A percentile compares a stretch with the other conserved stretches of the same genome.
Conservation (phyloP, 2,113 vertebrate species). For the Amazona vittata region DNA sequence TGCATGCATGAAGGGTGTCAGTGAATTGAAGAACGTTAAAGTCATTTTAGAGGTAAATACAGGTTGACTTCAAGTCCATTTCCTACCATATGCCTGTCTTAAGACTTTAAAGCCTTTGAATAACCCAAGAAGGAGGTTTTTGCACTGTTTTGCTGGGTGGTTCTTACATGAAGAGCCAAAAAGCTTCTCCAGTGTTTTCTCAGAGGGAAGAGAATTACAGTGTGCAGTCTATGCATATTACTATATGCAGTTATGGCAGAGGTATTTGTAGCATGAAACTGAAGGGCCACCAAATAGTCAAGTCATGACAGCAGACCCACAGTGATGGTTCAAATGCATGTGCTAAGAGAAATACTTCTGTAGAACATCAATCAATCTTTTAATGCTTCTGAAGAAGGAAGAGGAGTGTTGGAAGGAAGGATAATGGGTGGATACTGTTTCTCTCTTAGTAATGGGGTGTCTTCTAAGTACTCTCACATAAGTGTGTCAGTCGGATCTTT, state of each 20-base stretch:
- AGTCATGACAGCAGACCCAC: not conserved
- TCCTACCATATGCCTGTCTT: not conserved
- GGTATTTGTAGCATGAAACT: not conserved
- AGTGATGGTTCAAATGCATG: accelerated
- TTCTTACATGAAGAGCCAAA: not conserved
- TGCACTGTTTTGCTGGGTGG: not conserved
- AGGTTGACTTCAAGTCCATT: not conserved
- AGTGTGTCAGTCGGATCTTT: not conserved
- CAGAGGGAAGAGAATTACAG: not conserved
- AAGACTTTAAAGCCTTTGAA: not conserved
- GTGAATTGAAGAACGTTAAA: not conserved
- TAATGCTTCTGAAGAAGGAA: not conserved
- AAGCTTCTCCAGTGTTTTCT: not conserved
- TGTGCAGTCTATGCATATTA: not conserved
- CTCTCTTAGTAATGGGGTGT: not conserved
- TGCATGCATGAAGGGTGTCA: not conserved
- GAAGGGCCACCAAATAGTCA: not conserved
- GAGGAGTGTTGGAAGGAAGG: not conserved
- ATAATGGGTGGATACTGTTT: not conserved
- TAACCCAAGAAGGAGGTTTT: not conserved
- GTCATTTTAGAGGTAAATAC: not conserved
- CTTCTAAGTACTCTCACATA: not conserved
- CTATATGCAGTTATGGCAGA: too few species aligned
- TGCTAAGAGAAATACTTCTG: not conserved
- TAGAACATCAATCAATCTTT: not conserved